Evolutionary conservation across 2,113 vertebrate species (phyloP), one percentile per base, ranked within the genome.

Genomic region (Rutilus rutilus): DNA sequence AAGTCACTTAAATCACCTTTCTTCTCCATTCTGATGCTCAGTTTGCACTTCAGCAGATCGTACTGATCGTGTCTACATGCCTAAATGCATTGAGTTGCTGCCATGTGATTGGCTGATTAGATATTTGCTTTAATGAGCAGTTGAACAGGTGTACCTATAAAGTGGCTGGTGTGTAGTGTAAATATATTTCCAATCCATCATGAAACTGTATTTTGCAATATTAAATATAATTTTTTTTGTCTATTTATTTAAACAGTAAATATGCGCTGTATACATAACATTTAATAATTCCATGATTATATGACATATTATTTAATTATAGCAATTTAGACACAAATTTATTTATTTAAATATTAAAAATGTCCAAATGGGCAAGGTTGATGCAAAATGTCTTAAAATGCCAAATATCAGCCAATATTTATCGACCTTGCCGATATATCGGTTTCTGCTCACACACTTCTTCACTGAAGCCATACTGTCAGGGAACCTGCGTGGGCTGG

Each of bases 361-460:
- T 21, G 6, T 57, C 54, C 6, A 57, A 57, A 23, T 57, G 6
- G 54, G 54, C 54, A 57, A 57, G 19, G 54, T 57, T 57, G 54
- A 57, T 23, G 52, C 2, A 5, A 59, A 78, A 36, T 57, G 14
- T 42, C 12, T 59, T 2, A 25, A 79, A 79, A 60, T 5, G 54
- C 1, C 12, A 42, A 79, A 79, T n/a, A 42, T 25, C 7, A 7
- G 21, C 23, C 1, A 4, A 42, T 78, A 25, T 74, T 59, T 39
- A 60, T 25, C 2, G 15, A 19, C 21, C 21, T n/a, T 3, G 19
- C 19, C 10, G 5, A 60, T 80, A 64, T 5, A 64, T 45, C 1
- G 10, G 57, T 64, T 74, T 50, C 57, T 76, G 50, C 79, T 77
- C 84, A 88, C 83, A 79, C 82, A 25, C 65, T 77, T n/a, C 78